Conservation (phyloP, 1,140 invertebrate genomes). For the Phenacoccus solenopsis region DNA sequence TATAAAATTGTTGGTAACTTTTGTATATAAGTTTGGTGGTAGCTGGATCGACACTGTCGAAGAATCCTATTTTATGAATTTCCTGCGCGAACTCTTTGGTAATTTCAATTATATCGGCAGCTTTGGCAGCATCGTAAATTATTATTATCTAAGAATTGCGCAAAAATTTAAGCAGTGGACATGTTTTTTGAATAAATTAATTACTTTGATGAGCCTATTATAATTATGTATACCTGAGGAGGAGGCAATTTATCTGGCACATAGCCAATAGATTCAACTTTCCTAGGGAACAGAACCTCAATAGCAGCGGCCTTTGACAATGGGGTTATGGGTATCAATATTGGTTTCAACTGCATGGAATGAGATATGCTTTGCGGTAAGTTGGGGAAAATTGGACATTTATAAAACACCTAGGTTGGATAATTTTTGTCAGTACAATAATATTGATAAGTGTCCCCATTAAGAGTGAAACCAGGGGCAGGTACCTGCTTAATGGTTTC, state of each 20-base stretch:
- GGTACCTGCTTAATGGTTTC: neutral
- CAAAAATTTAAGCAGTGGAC: too few relatives aligned
- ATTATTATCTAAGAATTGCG: neutral
- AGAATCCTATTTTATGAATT: slow-evolving; percentile 24
- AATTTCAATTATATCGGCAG: neutral
- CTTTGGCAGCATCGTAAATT: neutral
- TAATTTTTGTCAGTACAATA: too few relatives aligned
- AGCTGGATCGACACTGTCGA: slow-evolving; percentile 26
- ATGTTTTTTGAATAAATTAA: too few relatives aligned
- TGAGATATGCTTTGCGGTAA: neutral
- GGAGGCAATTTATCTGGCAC: slow-evolving; percentile 10
- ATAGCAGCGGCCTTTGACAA: slow-evolving; percentile 16
- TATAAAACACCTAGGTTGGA: neutral
- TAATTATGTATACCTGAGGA: slow-evolving; percentile 7
- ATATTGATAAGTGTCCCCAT: too few relatives aligned
- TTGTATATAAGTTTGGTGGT: slow-evolving; percentile 20
- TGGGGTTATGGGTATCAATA: slow-evolving; percentile 8
- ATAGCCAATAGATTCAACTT: slow-evolving; percentile 8
- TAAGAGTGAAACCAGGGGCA: neutral
- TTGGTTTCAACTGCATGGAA: neutral
- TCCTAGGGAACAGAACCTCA: slow-evolving; percentile 17
- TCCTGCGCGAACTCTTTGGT: neutral
- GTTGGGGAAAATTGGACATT: neutral
- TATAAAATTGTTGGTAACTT: slow-evolving; percentile 12
- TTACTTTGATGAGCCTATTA: too few relatives aligned